Evolutionary conservation across 2,797 vertebrate species (phyloP), one percentile per base, ranked within the genome.

Genomic region (Melanotaenia boesemani): DNA sequence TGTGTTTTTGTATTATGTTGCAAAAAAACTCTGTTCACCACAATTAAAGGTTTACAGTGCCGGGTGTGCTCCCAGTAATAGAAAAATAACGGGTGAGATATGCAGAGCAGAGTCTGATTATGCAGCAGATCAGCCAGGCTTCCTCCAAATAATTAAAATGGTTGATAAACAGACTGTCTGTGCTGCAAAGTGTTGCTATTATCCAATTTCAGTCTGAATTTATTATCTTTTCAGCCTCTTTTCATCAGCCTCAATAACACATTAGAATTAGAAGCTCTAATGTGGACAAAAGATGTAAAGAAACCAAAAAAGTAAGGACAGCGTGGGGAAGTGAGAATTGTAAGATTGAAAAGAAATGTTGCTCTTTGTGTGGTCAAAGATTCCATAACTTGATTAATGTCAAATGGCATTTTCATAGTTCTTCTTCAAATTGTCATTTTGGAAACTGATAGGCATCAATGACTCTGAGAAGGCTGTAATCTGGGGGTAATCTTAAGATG

Each of bases 81-180:
- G 34, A 28, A 50, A 55, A 55, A 55, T 28, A 11, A 55, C 24
- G 2, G 3, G 50, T 24, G 50, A 54, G 22, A 54, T 54, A 30
- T 56, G 54, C 24, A 32, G 2, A 22, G 65, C 26, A 57, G 34
- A 2, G 37, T 50, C 37, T 55, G 37, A 56, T 60, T 58, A 54
- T 54, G 50, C 50, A 54, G 50, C 50, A 30, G 7, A 73, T 34
- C 20, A 60, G 22, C 18, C 20, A 46, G 41, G 56, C 24, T 46
- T 59, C 32, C 18, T 70, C 16, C 24, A 16, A n/a, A 22, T 63
- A 15, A 71, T 70, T 60, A 59, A 56, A 68, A 50, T 6, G 15
- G 22, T 20, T 54, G 59, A 67, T 36, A 48, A 67, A 68, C 26
- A 72, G n/a, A 56, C 48, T 12, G n/a, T 54, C 50, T 54, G n/a